Base-by-base conservation (phyloP, 1,140 invertebrate genomes). In the Papilio dardanus region DNA sequence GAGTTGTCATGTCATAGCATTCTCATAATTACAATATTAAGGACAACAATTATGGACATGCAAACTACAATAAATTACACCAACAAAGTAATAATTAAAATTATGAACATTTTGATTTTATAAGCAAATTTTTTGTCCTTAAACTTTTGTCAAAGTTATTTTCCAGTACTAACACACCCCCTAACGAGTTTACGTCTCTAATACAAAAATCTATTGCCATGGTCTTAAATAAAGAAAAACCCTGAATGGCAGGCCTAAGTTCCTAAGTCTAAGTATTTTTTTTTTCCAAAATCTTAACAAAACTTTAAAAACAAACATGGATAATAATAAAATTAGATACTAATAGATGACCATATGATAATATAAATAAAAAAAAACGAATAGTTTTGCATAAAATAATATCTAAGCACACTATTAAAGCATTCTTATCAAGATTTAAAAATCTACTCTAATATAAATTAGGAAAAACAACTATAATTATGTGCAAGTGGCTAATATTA, bases 391-490 rank as follows among this genome's bases (percentile, higher is more conserved):
- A 62, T 62, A 62, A 62, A 62, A 62, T 28, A 62, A 14, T 54
- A 54, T 54, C 21, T 24, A 21, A 54, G 10, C 21, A 54, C 19
- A 24, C 21, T 54, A 24, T 54, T 54, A 54, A 54, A 54, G 24
- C 21, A 54, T 3, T 28, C 8, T 58, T 58, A 62, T 24, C 54
- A 4, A 62, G 54, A 5, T 62, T 62, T 2, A 30, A 30, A 24
- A 62, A 62, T 62, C 10, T 28, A 24, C 54, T 62, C 12, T 10
- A 14, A 8, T 62, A 62, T 62, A 62, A 62, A 28, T 62, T 30
- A 62, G 54, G 24, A 62, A 62, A 58, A 58, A 28, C 54, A 58
- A 58, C 54, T 28, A 14, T 58, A 28, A 62, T 62, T 30, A 62
- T 14, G 8, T 28, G 1, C 24, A 62, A 62, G 5, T 24, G 21